Evolutionary conservation across 2,888 invertebrate genomes (phyloP).

Genomic region (Diachrysia chrysitis): DNA sequence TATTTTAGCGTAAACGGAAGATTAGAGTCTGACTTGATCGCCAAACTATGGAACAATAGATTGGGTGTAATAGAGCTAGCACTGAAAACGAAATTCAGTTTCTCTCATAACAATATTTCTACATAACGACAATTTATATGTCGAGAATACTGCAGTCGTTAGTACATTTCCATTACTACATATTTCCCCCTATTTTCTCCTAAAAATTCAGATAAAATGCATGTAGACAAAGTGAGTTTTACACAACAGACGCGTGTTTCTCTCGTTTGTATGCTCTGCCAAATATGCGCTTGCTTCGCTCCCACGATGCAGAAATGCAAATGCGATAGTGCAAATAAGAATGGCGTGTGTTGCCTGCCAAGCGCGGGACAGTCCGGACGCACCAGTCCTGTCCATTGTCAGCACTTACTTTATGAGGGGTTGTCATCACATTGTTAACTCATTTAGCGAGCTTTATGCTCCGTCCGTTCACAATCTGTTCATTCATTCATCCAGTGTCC

Average conservation of each 20-base stretch:
- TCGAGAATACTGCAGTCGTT: neutral
- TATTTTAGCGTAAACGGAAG: no score
- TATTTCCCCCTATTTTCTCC: neutral
- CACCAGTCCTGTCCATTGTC: slow-evolving; percentile 68
- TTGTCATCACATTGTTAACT: slow-evolving; percentile 61
- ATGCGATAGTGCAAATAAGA: slow-evolving; percentile 74
- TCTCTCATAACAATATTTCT: slow-evolving; percentile 6
- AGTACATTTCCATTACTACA: slow-evolving; percentile 6
- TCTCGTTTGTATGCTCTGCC: slow-evolving; percentile 49
- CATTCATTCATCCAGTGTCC: slow-evolving; percentile 52
- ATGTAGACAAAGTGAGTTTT: slow-evolving; percentile 14
- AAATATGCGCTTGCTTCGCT: slow-evolving; percentile 56
- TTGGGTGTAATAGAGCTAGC: neutral
- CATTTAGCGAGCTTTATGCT: slow-evolving; percentile 54
- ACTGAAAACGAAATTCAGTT: neutral
- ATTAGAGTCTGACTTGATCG: neutral
- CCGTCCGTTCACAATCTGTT: slow-evolving; percentile 46
- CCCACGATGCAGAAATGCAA: slow-evolving; percentile 74
- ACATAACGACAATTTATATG: slow-evolving; percentile 5
- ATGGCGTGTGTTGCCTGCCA: slow-evolving; percentile 65
- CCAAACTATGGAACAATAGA: neutral
- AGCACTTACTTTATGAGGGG: slow-evolving; percentile 64
- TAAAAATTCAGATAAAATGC: slow-evolving; percentile 28
- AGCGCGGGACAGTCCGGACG: slow-evolving; percentile 66
- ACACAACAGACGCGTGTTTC: slow-evolving; percentile 30